phyloP scores from a whole-genome alignment of 2,888 invertebrate genomes.

The Apodemia duryi region DNA sequence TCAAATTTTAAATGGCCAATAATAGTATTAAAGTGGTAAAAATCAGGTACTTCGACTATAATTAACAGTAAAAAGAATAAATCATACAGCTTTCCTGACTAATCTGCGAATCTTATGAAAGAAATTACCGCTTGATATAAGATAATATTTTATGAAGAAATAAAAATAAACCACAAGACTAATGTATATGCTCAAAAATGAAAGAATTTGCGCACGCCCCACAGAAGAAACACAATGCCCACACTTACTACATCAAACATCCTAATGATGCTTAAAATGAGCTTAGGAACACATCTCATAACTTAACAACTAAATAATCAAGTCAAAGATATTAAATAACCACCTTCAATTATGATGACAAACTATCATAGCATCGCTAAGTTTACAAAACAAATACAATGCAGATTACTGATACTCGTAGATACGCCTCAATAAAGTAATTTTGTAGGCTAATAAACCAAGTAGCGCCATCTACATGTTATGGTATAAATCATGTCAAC shows the following conservation, averaged over 20 bases:
- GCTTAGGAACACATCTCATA: background rate
- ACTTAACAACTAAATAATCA: conserved; percentile 6
- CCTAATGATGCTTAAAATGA: conserved; percentile 1
- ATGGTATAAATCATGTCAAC: too few species aligned
- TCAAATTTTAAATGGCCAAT: too few species aligned
- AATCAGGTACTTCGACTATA: too few species aligned
- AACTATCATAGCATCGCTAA: background rate
- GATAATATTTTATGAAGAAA: background rate
- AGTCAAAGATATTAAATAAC: background rate
- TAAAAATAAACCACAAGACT: background rate
- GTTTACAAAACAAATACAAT: conserved; percentile 12
- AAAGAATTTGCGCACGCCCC: background rate
- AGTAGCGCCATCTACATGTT: too few species aligned
- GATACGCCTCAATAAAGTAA: conserved; percentile 1
- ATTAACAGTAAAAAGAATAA: background rate
- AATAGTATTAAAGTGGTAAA: too few species aligned
- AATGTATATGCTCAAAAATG: background rate
- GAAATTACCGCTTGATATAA: too few species aligned
- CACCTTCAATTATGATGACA: background rate
- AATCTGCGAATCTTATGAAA: too few species aligned
- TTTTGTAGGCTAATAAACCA: background rate
- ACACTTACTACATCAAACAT: background rate
- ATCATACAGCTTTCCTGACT: background rate
- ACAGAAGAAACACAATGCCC: background rate
- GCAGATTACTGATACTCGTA: background rate